These are phyloP conservation scores for Catocala sponsa DNA, from an alignment of 2,888 invertebrate genomes.

Conservation along the genomic window DNA sequence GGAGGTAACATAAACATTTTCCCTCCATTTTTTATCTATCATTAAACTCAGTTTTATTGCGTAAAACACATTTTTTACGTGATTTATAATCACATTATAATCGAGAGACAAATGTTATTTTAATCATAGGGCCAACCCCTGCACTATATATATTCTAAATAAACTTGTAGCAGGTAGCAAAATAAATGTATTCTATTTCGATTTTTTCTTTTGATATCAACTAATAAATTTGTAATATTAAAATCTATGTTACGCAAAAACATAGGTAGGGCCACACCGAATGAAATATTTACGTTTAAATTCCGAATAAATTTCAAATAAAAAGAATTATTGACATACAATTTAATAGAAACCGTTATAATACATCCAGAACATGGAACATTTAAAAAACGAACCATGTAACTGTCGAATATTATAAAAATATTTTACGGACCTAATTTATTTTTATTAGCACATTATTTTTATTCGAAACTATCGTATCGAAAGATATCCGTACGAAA, in stretches of 20 bases:
- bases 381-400: constrained; percentile 38
- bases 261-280: constrained; percentile 8
- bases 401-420: constrained; percentile 37
- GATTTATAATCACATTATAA: constrained; percentile 1
- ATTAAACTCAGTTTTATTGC: neutral
- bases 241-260: neutral
- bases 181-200: constrained; percentile 4
- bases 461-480: constrained; percentile 52
- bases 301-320: neutral
- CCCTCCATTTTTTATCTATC: too few relatives aligned
- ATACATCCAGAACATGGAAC: constrained; percentile 29
- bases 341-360: constrained; percentile 35
- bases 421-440: constrained; percentile 40
- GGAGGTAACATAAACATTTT: too few relatives aligned
- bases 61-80: neutral
- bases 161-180: constrained; percentile 20
- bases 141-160: constrained; percentile 12
- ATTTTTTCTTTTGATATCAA: constrained; percentile 7
- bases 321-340: constrained; percentile 35
- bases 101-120: neutral
- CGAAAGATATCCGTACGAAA: constrained; percentile 53
- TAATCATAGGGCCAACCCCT: neutral
- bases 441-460: constrained; percentile 55
- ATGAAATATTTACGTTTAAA: constrained; percentile 12
- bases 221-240: constrained; percentile 12